Conservation (phyloP, 1,140 invertebrate genomes). For the Listronotus oregonensis region DNA sequence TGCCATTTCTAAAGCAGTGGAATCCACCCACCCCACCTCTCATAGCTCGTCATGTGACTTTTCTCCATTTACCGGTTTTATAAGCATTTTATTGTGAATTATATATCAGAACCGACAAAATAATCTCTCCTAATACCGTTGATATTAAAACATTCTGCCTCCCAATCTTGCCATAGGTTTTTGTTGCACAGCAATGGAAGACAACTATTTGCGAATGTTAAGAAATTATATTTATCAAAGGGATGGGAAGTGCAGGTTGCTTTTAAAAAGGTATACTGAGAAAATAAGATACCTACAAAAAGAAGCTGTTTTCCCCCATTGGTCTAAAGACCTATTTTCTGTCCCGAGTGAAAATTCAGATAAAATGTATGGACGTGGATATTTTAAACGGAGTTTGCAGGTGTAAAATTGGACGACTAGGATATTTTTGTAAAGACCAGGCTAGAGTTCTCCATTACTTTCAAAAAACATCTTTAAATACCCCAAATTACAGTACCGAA, state of each 20-base stretch:
- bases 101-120: too few relatives aligned
- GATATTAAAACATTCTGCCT: too few relatives aligned
- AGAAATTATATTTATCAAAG: constrained; percentile 18
- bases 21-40: too few relatives aligned
- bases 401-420: constrained; percentile 15
- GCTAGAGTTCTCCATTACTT: constrained; percentile 16
- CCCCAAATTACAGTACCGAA: constrained; percentile 8
- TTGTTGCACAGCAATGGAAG: constrained; percentile 18
- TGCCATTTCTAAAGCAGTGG: too few relatives aligned
- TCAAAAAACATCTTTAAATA: constrained; percentile 16
- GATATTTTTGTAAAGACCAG: constrained; percentile 20
- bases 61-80: too few relatives aligned
- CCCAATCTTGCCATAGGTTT: too few relatives aligned
- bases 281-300: constrained; percentile 9
- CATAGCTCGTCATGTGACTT: too few relatives aligned
- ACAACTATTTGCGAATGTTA: constrained; percentile 15
- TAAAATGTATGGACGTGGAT: constrained; percentile 14
- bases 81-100: too few relatives aligned
- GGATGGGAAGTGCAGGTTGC: constrained; percentile 1
- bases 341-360: constrained; percentile 6
- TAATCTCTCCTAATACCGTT: too few relatives aligned
- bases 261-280: constrained; percentile 9
- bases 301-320: background rate
- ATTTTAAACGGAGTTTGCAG: constrained; percentile 21
- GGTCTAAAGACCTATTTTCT: constrained; percentile 1